phyloP scores from a whole-genome alignment of 2,888 invertebrate species.

The Tridacna gigas region DNA sequence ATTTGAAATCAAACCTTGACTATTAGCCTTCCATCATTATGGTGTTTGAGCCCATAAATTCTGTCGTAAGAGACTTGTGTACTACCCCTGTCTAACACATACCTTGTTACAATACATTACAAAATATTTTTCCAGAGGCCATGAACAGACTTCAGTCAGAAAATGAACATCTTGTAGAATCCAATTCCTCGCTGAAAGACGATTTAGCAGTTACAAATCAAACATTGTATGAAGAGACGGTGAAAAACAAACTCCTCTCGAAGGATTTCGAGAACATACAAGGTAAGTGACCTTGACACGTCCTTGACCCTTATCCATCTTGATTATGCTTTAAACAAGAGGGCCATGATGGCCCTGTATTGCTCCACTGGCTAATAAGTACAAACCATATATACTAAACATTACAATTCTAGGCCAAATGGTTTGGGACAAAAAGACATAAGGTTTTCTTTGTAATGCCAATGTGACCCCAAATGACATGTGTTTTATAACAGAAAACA shows the following conservation, averaged over 20 bases:
- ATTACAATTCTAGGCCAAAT: too few relatives aligned
- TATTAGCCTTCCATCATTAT: too few relatives aligned
- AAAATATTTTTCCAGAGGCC: background rate
- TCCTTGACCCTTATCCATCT: too few relatives aligned
- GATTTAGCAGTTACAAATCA: slow-evolving; percentile 8
- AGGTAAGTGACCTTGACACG: background rate
- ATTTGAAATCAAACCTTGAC: too few relatives aligned
- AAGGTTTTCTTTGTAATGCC: too few relatives aligned
- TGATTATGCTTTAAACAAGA: too few relatives aligned
- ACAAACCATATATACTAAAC: too few relatives aligned
- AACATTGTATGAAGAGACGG: slow-evolving; percentile 13
- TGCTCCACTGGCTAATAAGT: too few relatives aligned
- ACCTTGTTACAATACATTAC: too few relatives aligned
- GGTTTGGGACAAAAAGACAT: too few relatives aligned
- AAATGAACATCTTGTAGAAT: background rate
- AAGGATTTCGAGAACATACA: background rate
- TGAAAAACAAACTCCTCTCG: background rate
- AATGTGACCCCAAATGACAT: too few relatives aligned
- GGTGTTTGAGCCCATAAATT: background rate
- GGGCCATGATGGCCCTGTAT: too few relatives aligned
- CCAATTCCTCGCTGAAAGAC: background rate
- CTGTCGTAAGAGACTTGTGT: background rate
- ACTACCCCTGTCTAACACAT: background rate
- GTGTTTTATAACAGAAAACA: background rate
- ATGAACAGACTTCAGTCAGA: background rate